Conservation (phyloP, 2,888 invertebrate genomes). For the Xestoiulus laeticollis region DNA sequence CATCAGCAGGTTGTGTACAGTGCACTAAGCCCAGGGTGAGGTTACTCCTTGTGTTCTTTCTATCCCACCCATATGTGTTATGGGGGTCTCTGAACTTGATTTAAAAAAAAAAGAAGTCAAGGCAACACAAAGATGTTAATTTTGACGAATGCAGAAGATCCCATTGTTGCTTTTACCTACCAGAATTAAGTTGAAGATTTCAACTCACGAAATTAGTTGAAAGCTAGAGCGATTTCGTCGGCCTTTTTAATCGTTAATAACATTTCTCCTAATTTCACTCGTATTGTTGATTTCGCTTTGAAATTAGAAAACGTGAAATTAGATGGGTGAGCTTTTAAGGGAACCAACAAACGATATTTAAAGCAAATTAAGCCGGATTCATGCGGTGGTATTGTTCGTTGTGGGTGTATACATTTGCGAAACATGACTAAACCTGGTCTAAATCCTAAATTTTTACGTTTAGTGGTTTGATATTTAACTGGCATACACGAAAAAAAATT, state of each 20-base stretch:
- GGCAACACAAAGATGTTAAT: constrained; percentile 39
- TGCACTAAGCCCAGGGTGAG: constrained; percentile 41
- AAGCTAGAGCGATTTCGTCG: constrained; percentile 29
- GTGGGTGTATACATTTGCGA: neutral
- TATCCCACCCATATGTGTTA: constrained; percentile 35
- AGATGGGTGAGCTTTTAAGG: constrained; percentile 15
- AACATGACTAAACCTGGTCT: neutral
- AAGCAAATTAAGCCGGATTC: neutral
- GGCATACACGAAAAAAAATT: neutral
- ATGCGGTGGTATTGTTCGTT: neutral
- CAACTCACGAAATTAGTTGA: neutral
- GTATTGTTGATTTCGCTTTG: neutral
- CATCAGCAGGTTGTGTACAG: constrained; percentile 20
- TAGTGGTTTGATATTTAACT: neutral
- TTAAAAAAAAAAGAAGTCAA: neutral
- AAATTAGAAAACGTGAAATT: constrained; percentile 32
- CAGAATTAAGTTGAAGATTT: neutral
- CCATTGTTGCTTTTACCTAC: neutral
- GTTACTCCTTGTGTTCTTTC: constrained; percentile 34
- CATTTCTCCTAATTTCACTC: constrained; percentile 31
- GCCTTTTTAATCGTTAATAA: constrained; percentile 31
- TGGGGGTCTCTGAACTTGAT: constrained; percentile 24
- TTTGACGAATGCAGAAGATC: constrained; percentile 37
- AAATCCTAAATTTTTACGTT: neutral
- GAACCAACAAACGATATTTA: neutral